Conservation (phyloP, 2,888 invertebrate genomes). For the Hypsopygia costalis region DNA sequence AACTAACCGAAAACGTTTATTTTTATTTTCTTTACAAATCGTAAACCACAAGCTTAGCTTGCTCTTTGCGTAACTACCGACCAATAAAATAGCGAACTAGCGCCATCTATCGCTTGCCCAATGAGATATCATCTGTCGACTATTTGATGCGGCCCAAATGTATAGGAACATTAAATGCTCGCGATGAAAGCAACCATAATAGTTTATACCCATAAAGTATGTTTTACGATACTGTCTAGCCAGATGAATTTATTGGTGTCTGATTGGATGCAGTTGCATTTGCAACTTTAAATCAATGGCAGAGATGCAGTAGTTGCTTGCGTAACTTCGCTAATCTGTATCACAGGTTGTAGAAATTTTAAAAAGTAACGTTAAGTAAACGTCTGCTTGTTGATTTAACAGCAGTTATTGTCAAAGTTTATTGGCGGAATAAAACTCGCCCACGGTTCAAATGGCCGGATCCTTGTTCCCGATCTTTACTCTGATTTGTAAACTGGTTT, state of each 20-base stretch:
- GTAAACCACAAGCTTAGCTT: background rate
- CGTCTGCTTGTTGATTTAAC: slow-evolving; percentile 12
- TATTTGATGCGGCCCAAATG: slow-evolving; percentile 14
- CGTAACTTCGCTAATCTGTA: background rate
- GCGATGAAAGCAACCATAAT: slow-evolving; percentile 41
- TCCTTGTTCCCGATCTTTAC: slow-evolving; percentile 12
- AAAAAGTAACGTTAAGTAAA: slow-evolving; percentile 10
- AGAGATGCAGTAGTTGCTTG: slow-evolving; percentile 1
- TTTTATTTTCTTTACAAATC: background rate
- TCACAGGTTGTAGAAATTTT: slow-evolving; percentile 4
- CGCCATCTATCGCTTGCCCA: slow-evolving; percentile 4
- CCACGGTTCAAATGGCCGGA: slow-evolving; percentile 9
- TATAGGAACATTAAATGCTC: slow-evolving; percentile 17
- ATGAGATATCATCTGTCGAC: slow-evolving; percentile 2
- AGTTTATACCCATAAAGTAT: slow-evolving; percentile 47
- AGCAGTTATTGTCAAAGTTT: slow-evolving; percentile 20
- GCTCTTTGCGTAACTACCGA: background rate
- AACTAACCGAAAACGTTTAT: background rate
- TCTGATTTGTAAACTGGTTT: slow-evolving; percentile 11
- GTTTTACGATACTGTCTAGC: slow-evolving; percentile 59
- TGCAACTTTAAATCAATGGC: slow-evolving; percentile 23
- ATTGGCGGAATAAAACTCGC: slow-evolving; percentile 12
- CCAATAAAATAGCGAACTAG: background rate
- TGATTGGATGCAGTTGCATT: slow-evolving; percentile 27
- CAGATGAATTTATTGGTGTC: slow-evolving; percentile 42